Evolutionary conservation across 1,140 invertebrate genomes (phyloP).

Genomic region (Leptinotarsa defecta): DNA sequence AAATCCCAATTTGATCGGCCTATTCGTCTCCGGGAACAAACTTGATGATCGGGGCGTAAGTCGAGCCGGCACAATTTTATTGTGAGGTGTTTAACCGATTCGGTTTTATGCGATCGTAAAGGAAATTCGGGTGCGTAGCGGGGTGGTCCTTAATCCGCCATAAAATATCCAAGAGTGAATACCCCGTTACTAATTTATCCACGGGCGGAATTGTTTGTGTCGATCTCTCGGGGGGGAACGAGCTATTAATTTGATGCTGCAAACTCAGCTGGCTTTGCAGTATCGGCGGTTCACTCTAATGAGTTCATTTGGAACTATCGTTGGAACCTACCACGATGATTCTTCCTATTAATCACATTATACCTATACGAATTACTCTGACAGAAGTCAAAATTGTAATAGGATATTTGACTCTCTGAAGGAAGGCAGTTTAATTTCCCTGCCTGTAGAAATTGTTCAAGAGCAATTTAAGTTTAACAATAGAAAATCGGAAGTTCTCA

Average conservation of each 20-base stretch:
- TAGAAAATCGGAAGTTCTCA: too few species aligned
- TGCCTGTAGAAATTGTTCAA: too few species aligned
- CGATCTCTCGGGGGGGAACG: not conserved
- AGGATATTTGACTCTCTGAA: too few species aligned
- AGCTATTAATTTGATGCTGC: slow-evolving; percentile 3
- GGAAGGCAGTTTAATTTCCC: too few species aligned
- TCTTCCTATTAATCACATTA: too few species aligned
- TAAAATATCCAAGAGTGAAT: slow-evolving; percentile 6
- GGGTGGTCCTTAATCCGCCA: slow-evolving; percentile 7
- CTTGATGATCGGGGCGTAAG: not conserved
- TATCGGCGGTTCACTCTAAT: not conserved
- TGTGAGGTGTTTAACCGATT: slow-evolving; percentile 6
- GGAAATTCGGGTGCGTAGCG: slow-evolving; percentile 1
- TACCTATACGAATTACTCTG: too few species aligned
- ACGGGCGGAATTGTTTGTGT: not conserved
- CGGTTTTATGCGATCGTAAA: slow-evolving; percentile 8
- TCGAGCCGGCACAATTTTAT: not conserved
- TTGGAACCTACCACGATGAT: not conserved
- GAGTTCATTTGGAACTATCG: not conserved
- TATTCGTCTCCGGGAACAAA: not conserved
- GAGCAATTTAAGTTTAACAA: too few species aligned
- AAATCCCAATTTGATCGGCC: not conserved
- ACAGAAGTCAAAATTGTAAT: too few species aligned
- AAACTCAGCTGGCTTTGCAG: not conserved
- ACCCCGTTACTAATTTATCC: slow-evolving; percentile 8